These are phyloP conservation scores for Euclidia mi DNA, from an alignment of 2,888 invertebrate genomes.

Conservation along the genomic window DNA sequence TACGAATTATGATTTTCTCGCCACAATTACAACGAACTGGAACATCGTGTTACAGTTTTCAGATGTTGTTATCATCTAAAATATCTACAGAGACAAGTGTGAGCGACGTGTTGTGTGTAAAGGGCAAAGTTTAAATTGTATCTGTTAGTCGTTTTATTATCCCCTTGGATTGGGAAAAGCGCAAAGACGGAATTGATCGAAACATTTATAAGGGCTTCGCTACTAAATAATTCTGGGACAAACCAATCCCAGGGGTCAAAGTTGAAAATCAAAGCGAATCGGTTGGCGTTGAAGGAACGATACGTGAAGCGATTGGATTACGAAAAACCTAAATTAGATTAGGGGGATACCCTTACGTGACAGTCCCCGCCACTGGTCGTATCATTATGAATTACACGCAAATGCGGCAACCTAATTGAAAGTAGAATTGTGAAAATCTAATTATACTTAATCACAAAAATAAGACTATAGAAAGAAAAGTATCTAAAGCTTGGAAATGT, in stretches of 20 bases:
- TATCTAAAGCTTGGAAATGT: too few relatives aligned
- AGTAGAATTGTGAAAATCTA: too few relatives aligned
- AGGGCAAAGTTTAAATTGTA: too few relatives aligned
- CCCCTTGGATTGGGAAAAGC: slow-evolving; percentile 5
- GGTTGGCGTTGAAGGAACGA: neutral
- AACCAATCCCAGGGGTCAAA: neutral
- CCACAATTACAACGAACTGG: too few relatives aligned
- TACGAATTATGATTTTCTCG: too few relatives aligned
- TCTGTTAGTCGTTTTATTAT: neutral
- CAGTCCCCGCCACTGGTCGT: neutral
- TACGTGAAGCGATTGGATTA: neutral
- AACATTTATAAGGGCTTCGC: slow-evolving; percentile 5
- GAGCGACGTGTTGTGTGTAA: too few relatives aligned
- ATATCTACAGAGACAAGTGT: too few relatives aligned
- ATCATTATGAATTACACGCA: neutral
- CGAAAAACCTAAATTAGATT: slow-evolving; percentile 4
- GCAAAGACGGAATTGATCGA: slow-evolving; percentile 6
- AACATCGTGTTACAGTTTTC: too few relatives aligned
- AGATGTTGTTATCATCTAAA: too few relatives aligned
- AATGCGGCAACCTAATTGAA: too few relatives aligned
- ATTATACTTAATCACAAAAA: too few relatives aligned
- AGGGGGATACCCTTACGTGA: neutral
- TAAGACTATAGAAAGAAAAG: too few relatives aligned
- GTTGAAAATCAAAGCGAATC: slow-evolving; percentile 11
- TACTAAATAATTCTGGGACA: slow-evolving; percentile 16